A percentile compares a stretch with the other conserved stretches of the same genome.
phyloP scores from a whole-genome alignment of 1,140 invertebrate species.

The Meloidogyne chitwoodi region DNA sequence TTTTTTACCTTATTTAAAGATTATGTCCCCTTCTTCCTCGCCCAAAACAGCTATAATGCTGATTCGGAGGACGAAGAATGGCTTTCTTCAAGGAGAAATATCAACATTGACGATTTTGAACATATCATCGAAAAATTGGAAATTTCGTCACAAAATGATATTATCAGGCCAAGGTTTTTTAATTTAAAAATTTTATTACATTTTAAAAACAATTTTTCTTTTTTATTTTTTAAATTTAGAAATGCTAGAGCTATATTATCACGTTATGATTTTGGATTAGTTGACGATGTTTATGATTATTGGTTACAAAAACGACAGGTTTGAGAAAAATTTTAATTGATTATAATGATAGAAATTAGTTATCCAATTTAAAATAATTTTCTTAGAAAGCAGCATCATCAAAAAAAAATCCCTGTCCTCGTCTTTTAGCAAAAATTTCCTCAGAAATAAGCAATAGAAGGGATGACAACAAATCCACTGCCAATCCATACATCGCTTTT shows the following conservation, averaged over 20 bases:
- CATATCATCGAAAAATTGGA: conserved; percentile 47
- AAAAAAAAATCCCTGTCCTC: conserved; percentile 10
- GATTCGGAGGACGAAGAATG: conserved; percentile 44
- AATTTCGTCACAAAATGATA: conserved; percentile 28
- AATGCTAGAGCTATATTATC: conserved; percentile 30
- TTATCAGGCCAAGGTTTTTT: conserved; percentile 27
- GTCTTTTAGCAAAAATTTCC: conserved; percentile 16
- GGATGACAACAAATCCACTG: conserved; percentile 22
- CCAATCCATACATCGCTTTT: conserved; percentile 45
- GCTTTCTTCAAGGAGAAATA: conserved; percentile 15
- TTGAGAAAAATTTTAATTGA: background rate
- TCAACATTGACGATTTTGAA: conserved; percentile 39
- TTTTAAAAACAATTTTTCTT: background rate
- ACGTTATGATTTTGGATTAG: conserved; percentile 29
- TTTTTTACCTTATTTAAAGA: conserved; percentile 24
- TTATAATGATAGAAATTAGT: no score
- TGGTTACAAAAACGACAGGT: conserved; percentile 42
- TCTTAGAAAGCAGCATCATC: conserved; percentile 24
- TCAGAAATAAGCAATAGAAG: conserved; percentile 15
- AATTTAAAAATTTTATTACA: no score
- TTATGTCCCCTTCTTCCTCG: conserved; percentile 33
- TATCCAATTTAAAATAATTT: background rate
- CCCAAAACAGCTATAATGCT: conserved; percentile 33
- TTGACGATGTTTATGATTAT: conserved; percentile 45
- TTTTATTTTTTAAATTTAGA: background rate